Conservation (phyloP, 2,113 vertebrate genomes). For the Pachypanchax playfairii region DNA sequence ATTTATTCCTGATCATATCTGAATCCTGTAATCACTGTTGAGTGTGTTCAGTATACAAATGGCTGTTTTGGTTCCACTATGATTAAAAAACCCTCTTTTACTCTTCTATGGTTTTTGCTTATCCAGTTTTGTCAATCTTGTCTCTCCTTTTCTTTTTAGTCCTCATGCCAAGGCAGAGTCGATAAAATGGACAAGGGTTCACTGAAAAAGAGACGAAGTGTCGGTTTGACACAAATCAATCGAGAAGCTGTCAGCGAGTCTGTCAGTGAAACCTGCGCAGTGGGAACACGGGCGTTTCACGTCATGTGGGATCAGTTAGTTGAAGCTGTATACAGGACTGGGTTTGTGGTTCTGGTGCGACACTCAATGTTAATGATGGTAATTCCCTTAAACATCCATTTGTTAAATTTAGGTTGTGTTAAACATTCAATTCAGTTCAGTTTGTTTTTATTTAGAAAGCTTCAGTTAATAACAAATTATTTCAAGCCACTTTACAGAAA, state of each 20-base stretch:
- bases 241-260: conserved; percentile 2
- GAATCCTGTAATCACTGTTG: too few species aligned
- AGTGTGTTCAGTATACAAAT: too few species aligned
- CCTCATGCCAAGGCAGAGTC: conserved; percentile 22
- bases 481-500: too few species aligned
- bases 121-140: conserved; percentile 3
- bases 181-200: conserved; percentile 25
- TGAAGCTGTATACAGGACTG: neutral
- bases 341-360: neutral
- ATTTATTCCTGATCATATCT: too few species aligned
- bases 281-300: neutral
- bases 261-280: conserved; percentile 14
- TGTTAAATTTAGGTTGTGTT: neutral
- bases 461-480: too few species aligned
- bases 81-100: conserved; percentile 1
- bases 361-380: neutral
- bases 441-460: too few species aligned
- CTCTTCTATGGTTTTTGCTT: neutral
- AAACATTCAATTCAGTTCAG: too few species aligned
- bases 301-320: neutral
- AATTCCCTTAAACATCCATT: neutral
- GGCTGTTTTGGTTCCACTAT: too few species aligned
- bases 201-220: conserved; percentile 27
- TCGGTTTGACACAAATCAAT: conserved; percentile 27
- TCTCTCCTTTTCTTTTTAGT: conserved; percentile 6